Evolutionary conservation across 1,140 invertebrate genomes (phyloP).

Genomic region (Pogonomyrmex californicus): DNA sequence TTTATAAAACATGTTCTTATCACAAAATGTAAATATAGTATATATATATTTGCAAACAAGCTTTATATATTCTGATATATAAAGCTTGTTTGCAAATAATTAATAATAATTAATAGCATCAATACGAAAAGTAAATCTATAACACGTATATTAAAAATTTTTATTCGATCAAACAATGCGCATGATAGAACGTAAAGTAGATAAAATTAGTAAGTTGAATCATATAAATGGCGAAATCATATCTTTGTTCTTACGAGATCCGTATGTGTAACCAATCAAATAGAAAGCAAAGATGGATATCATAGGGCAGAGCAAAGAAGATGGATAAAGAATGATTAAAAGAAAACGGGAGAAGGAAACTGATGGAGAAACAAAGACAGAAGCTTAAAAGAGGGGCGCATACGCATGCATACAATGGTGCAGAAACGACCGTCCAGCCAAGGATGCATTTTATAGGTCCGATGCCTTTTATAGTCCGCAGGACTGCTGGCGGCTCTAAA

Average conservation of each 20-base stretch:
- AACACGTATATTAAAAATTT: background rate
- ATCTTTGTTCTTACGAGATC: conserved; percentile 56
- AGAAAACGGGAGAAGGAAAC: background rate
- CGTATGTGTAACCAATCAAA: conserved; percentile 17
- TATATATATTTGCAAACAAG: background rate
- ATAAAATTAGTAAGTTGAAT: conserved; percentile 16
- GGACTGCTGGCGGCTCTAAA: conserved; percentile 81
- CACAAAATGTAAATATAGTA: background rate
- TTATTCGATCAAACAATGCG: background rate
- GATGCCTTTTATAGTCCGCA: conserved; percentile 86
- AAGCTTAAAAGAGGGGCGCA: conserved; percentile 25
- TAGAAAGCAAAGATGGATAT: conserved; percentile 32
- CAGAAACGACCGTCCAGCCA: conserved; percentile 79
- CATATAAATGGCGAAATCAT: conserved; percentile 65
- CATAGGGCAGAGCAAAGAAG: conserved; percentile 5
- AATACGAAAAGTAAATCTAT: background rate
- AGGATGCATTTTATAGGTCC: conserved; percentile 87
- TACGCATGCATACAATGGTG: conserved; percentile 79
- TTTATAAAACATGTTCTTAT: background rate
- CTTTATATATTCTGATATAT: background rate
- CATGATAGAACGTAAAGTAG: background rate
- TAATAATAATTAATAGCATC: background rate
- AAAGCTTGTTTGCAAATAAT: background rate
- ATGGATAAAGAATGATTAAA: conserved; percentile 42
- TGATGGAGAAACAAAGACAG: conserved; percentile 23